These are phyloP conservation scores for Rhaphigaster nebulosa DNA, from an alignment of 2,888 invertebrate genomes.

Conservation along the genomic window DNA sequence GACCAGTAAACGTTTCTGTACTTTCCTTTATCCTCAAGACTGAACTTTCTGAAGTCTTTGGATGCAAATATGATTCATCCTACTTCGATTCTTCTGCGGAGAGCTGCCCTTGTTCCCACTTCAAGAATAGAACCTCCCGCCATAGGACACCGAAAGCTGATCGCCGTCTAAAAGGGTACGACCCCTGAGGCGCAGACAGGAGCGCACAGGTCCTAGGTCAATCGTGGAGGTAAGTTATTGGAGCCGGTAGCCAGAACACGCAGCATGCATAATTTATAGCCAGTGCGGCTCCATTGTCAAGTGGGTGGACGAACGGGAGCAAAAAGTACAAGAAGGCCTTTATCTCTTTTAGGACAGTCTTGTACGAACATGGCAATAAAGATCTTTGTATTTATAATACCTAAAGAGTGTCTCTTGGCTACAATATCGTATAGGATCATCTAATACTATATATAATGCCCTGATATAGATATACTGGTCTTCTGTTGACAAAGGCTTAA, in stretches of 20 bases:
- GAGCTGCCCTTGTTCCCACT: background rate
- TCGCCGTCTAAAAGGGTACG: background rate
- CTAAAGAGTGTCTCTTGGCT: background rate
- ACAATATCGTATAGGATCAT: constrained; percentile 52
- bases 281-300: constrained; percentile 40
- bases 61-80: background rate
- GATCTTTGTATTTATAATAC: constrained; percentile 53
- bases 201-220: constrained; percentile 42
- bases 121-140: background rate
- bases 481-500: constrained; percentile 27
- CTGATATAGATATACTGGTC: constrained; percentile 51
- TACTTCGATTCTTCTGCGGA: background rate
- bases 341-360: constrained; percentile 40
- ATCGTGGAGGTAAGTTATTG: constrained; percentile 40
- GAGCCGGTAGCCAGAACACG: constrained; percentile 47
- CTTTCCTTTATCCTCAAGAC: too few relatives aligned
- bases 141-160: background rate
- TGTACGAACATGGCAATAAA: constrained; percentile 55
- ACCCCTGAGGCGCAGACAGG: constrained; percentile 40
- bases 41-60: too few relatives aligned
- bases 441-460: constrained; percentile 53
- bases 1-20: too few relatives aligned
- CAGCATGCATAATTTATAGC: constrained; percentile 35
- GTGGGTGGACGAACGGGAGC: constrained; percentile 48
- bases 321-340: constrained; percentile 7